These are phyloP conservation scores for Drosophila asahinai DNA, from an alignment of 1,140 invertebrate species.

Conservation along the genomic window DNA sequence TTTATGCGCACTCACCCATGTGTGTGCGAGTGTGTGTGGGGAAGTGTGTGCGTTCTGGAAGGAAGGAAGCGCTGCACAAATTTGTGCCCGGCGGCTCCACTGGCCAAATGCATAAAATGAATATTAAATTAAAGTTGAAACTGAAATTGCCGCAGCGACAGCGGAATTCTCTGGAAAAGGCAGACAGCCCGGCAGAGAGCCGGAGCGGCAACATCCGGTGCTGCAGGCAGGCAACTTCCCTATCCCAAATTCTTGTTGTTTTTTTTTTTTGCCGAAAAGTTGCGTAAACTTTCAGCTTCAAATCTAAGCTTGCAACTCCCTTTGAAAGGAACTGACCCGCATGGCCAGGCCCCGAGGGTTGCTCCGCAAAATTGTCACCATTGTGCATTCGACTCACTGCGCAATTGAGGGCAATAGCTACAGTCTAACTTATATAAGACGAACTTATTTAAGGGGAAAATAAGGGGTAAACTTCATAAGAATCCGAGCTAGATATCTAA, in stretches of 20 bases:
- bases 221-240: slow-evolving; percentile 16
- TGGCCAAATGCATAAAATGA: slow-evolving; percentile 83
- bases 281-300: slow-evolving; percentile 41
- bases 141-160: slow-evolving; percentile 71
- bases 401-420: slow-evolving; percentile 57
- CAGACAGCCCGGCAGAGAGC: slow-evolving; percentile 32
- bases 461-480: background rate
- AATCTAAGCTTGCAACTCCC: slow-evolving; percentile 40
- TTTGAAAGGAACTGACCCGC: slow-evolving; percentile 47
- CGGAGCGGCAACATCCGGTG: slow-evolving; percentile 64
- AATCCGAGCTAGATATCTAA: background rate
- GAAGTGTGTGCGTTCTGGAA: slow-evolving; percentile 46
- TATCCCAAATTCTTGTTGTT: background rate
- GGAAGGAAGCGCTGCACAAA: slow-evolving; percentile 80
- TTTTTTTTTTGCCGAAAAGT: slow-evolving; percentile 61
- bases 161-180: slow-evolving; percentile 77
- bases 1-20: slow-evolving; percentile 61
- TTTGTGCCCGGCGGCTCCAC: slow-evolving; percentile 53
- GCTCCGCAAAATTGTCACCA: slow-evolving; percentile 52
- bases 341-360: slow-evolving; percentile 40
- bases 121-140: slow-evolving; percentile 84
- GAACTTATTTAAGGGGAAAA: background rate
- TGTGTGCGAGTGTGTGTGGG: slow-evolving; percentile 26
- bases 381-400: slow-evolving; percentile 59
- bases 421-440: slow-evolving; percentile 2